Conservation (phyloP, 2,888 invertebrate genomes). For the Merodon equestris region DNA sequence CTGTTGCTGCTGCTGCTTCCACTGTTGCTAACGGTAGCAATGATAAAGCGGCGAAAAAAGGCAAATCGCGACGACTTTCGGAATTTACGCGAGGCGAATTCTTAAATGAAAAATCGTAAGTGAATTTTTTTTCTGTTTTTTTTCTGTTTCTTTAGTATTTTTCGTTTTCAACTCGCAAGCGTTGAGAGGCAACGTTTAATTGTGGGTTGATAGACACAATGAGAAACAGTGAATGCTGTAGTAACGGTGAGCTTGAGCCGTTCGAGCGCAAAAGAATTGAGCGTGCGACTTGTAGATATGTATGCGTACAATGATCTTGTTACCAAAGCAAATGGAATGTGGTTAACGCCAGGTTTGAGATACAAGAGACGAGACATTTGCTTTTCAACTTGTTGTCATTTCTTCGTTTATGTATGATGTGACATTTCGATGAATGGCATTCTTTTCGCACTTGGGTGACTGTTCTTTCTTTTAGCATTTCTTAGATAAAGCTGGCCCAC, state of each 20-base stretch:
- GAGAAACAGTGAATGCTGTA: no score
- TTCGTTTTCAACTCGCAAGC: conserved; percentile 10
- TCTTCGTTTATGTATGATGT: no score
- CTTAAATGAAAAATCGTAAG: conserved; percentile 80
- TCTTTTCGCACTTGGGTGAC: no score
- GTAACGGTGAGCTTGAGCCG: no score
- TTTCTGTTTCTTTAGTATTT: conserved; percentile 70
- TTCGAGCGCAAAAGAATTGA: not conserved
- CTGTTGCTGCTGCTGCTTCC: conserved; percentile 2
- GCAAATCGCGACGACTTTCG: conserved; percentile 79
- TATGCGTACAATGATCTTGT: conserved; percentile 63
- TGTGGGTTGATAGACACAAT: no score
- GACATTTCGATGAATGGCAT: no score
- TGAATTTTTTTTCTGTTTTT: conserved; percentile 61
- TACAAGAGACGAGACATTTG: not conserved
- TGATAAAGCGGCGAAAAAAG: conserved; percentile 73
- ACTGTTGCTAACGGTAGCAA: conserved; percentile 27
- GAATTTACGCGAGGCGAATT: conserved; percentile 80
- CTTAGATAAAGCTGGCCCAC: no score
- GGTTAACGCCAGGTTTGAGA: conserved; percentile 3
- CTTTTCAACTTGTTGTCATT: not conserved
- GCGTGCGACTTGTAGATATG: conserved; percentile 10
- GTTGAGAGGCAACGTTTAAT: not conserved
- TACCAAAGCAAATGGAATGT: conserved; percentile 63
- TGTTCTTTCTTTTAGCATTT: no score